phyloP scores from a whole-genome alignment of 2,797 vertebrate species.

The Rhinella marina region DNA sequence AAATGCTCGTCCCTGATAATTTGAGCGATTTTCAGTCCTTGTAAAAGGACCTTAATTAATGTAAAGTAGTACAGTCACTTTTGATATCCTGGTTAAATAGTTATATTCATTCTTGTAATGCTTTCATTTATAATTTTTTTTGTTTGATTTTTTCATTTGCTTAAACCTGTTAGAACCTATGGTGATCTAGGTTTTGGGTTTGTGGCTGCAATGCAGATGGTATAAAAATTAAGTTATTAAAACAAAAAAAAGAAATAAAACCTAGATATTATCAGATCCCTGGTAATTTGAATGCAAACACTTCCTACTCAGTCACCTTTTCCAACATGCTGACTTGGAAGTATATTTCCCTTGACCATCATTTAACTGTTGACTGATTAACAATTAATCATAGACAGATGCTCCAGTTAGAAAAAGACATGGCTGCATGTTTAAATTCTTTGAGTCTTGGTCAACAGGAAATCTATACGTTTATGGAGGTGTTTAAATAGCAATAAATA shows the following conservation, averaged over 20 bases:
- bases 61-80: too few relatives aligned
- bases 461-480: conserved; percentile 10
- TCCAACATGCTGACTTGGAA: background rate
- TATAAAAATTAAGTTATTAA: too few relatives aligned
- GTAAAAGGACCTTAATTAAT: too few relatives aligned
- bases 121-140: too few relatives aligned
- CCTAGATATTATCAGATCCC: background rate
- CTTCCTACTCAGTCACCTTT: background rate
- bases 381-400: background rate
- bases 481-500: conserved; percentile 26
- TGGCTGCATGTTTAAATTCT: background rate
- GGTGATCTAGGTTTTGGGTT: too few relatives aligned
- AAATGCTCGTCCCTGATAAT: too few relatives aligned
- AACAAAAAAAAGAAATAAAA: background rate
- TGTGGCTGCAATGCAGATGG: too few relatives aligned
- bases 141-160: too few relatives aligned
- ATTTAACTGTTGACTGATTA: conserved; percentile 23
- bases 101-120: too few relatives aligned
- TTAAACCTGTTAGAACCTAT: too few relatives aligned
- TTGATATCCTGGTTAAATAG: too few relatives aligned
- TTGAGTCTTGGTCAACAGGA: background rate
- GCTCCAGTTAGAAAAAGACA: background rate
- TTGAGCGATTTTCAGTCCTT: too few relatives aligned
- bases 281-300: background rate
- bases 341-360: background rate